Evolutionary conservation across 2,113 vertebrate species (phyloP), one percentile per base, ranked within the genome.

Genomic region (Gallinago undulata): DNA sequence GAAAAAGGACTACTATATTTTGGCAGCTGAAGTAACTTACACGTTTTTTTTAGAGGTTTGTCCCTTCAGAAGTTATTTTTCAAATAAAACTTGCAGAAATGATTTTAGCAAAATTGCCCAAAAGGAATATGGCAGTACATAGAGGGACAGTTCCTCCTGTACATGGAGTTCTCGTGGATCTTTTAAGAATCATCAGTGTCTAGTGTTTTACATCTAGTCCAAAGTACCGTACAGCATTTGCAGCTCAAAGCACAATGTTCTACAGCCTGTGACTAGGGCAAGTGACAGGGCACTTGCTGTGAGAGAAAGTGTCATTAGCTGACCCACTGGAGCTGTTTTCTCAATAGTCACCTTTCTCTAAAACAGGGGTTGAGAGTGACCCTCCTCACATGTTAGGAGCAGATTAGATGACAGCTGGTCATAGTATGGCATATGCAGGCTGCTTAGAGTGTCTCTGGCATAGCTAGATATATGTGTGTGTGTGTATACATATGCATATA

Each of bases 401-500:
- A 50, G 27, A 68, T 72, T 35, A 66, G 33, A 59, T 8, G 37
- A 45, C n/a, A 89, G 11, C n/a, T 82, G 31, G 16, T 59, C 30
- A 45, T 53, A 43, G 33, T 4, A 10, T 10, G 41, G 16, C 43
- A n/a, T n/a, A n/a, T 91, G 28, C 19, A 70, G n/a, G 18, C 43
- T 85, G 10, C 39, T 64, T 81, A 45, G 18, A 64, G 7, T 56
- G 9, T 69, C 39, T 86, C 30, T 69, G 19, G 19, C 30, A 79
- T 60, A 4, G 2, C n/a, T 75, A 2, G 63, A 25, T 39, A 22
- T 17, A 2, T 18, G 5, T 27, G 3, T 33, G 9, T 50, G 12
- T 50, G 7, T 16, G 2, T 60, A 2, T 47, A 1, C 12, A 15
- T 41, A 3, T 4, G 7, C 6, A 6, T 24, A 9, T 4, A 56